Evolutionary conservation across 2,113 vertebrate genomes (phyloP).

Genomic region (Engraulis encrasicolus): DNA sequence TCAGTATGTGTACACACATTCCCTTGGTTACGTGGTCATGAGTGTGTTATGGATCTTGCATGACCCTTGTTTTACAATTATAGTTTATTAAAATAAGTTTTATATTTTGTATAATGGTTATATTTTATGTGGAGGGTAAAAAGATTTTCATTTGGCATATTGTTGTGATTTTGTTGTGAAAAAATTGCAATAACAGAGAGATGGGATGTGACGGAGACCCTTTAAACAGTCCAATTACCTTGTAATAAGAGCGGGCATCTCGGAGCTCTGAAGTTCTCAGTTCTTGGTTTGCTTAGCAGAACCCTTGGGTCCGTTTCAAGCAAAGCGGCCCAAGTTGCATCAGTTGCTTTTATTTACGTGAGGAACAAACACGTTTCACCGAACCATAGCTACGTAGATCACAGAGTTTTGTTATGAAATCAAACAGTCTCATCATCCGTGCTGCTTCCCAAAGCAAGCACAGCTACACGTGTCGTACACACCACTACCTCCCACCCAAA

Average conservation of each 20-base stretch:
- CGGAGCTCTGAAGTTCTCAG: not conserved
- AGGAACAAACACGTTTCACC: conserved; percentile 11
- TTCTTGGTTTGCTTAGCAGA: not conserved
- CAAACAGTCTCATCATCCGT: conserved; percentile 3
- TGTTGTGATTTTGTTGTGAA: too few species aligned
- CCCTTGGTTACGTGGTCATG: too few species aligned
- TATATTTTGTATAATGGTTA: too few species aligned
- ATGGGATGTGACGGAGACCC: not conserved
- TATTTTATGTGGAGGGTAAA: too few species aligned
- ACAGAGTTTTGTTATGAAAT: not conserved
- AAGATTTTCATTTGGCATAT: too few species aligned
- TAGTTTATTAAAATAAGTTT: too few species aligned
- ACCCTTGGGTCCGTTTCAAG: not conserved
- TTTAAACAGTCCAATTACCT: not conserved
- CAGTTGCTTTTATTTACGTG: conserved; percentile 22
- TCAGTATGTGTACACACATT: too few species aligned
- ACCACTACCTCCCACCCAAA: not conserved
- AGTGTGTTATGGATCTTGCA: too few species aligned
- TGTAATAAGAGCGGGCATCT: not conserved
- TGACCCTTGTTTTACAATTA: too few species aligned
- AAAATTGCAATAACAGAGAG: not conserved
- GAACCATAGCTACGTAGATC: conserved; percentile 10
- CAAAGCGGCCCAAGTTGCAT: not conserved
- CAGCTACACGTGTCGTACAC: not conserved
- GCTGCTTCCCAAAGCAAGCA: not conserved